Base-by-base conservation (phyloP, 2,888 invertebrate genomes). In the Drosophila helvetica region DNA sequence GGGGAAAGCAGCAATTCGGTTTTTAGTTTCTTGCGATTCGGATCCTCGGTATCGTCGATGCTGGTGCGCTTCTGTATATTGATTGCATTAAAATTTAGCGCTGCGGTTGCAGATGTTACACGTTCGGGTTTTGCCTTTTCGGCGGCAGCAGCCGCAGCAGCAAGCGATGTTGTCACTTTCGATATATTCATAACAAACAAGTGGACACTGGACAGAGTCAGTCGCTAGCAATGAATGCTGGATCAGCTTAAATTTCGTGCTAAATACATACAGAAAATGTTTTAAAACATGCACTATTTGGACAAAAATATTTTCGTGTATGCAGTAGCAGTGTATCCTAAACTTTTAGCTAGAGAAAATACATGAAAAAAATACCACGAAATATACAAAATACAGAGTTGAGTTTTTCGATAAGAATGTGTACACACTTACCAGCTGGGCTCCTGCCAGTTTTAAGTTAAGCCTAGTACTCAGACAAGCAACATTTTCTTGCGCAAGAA, bases 41-140 rank as follows among this genome's bases (percentile, higher is more conserved):
- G 54, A 67, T 88, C 81, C 61, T 81, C 81, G 12, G 47, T 65
- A 55, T 82, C 79, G 47, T 82, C 84, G 62, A 74, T 62, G 65
- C 81, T 85, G 72, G 75, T 73, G 62, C 86, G 86, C 82, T 87
- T 89, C 53, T 83, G 88, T 71, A 82, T 82, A 55, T 76, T 79
- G 54, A 84, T 85, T 71, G 89, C 63, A 63, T 73, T 83, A 59
- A 76, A 89, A 75, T 25, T 30, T 17, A 30, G 52, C 7, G 80
- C 78, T 64, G 82, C 60, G 46, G 69, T 74, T 71, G 84, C 79
- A 73, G 89, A 80, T 80, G 89, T 84, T 78, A 84, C 86, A 86
- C 88, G 82, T 85, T 85, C 88, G 77, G 86, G 82, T 87, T 89
- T 89, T 67, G 89, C 89, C 80, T 89, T 89, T 78, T 87, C 89